Evolutionary conservation across 2,888 invertebrate genomes (phyloP).

Genomic region (Cyclophora punctaria): DNA sequence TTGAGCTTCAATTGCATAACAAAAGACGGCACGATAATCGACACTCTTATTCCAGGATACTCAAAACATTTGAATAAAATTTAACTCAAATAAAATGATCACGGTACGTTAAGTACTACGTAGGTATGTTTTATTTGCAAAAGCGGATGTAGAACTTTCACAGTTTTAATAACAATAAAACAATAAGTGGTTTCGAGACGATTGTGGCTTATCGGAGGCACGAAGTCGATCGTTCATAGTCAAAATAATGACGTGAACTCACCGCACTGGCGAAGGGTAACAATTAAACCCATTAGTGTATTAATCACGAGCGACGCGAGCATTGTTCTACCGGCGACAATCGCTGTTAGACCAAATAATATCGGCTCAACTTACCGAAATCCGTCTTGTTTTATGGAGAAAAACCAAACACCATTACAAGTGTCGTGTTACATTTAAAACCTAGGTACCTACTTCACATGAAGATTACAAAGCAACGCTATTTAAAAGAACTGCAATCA

Average conservation of each 20-base stretch:
- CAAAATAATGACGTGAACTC: conserved; percentile 59
- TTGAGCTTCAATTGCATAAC: no score
- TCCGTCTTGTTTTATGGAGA: conserved; percentile 35
- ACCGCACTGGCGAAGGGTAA: conserved; percentile 33
- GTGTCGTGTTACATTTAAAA: conserved; percentile 37
- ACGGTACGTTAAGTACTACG: no score
- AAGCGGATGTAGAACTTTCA: conserved; percentile 46
- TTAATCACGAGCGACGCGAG: conserved; percentile 52
- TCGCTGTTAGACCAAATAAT: conserved; percentile 70
- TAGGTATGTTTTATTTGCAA: conserved; percentile 5
- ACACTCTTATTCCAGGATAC: not conserved
- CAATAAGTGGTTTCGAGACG: conserved; percentile 21
- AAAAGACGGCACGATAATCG: no score
- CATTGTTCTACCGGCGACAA: conserved; percentile 66
- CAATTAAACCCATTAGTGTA: conserved; percentile 66
- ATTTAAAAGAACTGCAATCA: no score
- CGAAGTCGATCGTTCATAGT: conserved; percentile 62
- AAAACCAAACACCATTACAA: conserved; percentile 40
- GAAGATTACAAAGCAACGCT: no score
- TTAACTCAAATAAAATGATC: no score
- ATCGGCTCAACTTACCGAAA: conserved; percentile 50
- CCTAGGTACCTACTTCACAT: no score
- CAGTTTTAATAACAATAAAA: conserved; percentile 54
- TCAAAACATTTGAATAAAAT: no score
- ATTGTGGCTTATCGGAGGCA: conserved; percentile 64